These are phyloP conservation scores for Chalcosyrphus nemorum DNA, from an alignment of 2,888 invertebrate genomes.

Conservation along the genomic window DNA sequence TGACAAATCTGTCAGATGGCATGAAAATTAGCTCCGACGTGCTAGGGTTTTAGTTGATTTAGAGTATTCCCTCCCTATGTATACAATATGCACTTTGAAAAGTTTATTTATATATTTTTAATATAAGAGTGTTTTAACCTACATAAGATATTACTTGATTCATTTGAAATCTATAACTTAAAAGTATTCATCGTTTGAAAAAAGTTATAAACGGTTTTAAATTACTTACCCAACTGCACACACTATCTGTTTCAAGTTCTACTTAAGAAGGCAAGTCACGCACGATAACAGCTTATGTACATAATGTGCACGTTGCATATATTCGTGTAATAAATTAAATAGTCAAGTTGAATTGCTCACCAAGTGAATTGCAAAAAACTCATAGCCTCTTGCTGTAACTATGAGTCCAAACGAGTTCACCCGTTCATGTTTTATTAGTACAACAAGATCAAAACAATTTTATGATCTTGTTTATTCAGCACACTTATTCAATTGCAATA, in stretches of 20 bases:
- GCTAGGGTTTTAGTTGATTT: too few relatives aligned
- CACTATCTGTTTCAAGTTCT: slow-evolving; percentile 12
- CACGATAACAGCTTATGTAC: slow-evolving; percentile 5
- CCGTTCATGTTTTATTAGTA: neutral
- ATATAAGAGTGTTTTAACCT: too few relatives aligned
- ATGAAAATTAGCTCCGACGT: too few relatives aligned
- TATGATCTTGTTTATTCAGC: slow-evolving; percentile 35
- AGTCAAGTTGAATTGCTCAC: neutral
- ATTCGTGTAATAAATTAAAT: neutral
- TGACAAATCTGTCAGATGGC: too few relatives aligned
- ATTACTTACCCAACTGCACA: neutral
- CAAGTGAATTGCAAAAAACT: neutral
- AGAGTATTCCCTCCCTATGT: too few relatives aligned
- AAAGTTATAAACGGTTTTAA: neutral
- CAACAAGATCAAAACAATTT: slow-evolving; percentile 4
- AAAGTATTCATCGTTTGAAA: too few relatives aligned
- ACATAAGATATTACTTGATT: too few relatives aligned
- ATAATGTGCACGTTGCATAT: neutral
- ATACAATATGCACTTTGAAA: too few relatives aligned
- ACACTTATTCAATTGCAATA: slow-evolving; percentile 3
- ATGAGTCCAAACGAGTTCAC: neutral
- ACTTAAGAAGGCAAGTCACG: slow-evolving; percentile 29
- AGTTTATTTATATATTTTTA: too few relatives aligned
- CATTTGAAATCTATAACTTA: too few relatives aligned
- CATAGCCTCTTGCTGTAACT: neutral